Evolutionary conservation across 1,140 invertebrate species (phyloP), one percentile per base, ranked within the genome.

Genomic region (Bombyx mori): DNA sequence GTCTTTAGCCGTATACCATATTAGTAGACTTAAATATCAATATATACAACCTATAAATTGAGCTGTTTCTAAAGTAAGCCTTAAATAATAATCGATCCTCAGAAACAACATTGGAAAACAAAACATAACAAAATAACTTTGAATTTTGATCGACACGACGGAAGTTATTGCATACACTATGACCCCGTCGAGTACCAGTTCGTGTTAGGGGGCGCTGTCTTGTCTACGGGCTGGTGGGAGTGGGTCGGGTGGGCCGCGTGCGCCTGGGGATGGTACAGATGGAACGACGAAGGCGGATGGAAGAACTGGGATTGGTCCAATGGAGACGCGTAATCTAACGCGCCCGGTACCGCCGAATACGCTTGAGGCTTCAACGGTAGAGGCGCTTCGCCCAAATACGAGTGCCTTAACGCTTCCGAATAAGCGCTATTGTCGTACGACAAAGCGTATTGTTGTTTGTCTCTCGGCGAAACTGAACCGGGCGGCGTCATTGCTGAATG

Each of bases 401-500:
- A 82, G 77, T 90, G 83, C 79, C 90, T 67, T 80, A 89, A 69
- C 58, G 85, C 75, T 66, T 90, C 80, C 12, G 81, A 84, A 75
- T 86, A 81, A 65, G 83, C 61, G 52, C 77, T 77, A 63, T 86
- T 79, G 58, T 88, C 84, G 60, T 88, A 86, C 42, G 79, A 67
- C 68, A 79, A 88, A 49, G 82, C 73, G 61, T 91, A 91, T 66
- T 92, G 92, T 76, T 93, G 92, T 77, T 95, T 97, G 71, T 97
- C 96, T 51, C 96, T 90, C 1, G 97, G 97, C 7, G 97, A 98
- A 0, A 98, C 96, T 2, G 96, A 98, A 1, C 96, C 96, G 8
- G 97, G 97, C 50, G 97, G 97, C 1, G 97, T 98, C 94, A 98
- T 98, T 10, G 96, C 96, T 42, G 96, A 95, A 73, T 96, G 94